These are phyloP conservation scores for Antigone vipio DNA, from an alignment of 2,113 vertebrate genomes.

Conservation along the genomic window DNA sequence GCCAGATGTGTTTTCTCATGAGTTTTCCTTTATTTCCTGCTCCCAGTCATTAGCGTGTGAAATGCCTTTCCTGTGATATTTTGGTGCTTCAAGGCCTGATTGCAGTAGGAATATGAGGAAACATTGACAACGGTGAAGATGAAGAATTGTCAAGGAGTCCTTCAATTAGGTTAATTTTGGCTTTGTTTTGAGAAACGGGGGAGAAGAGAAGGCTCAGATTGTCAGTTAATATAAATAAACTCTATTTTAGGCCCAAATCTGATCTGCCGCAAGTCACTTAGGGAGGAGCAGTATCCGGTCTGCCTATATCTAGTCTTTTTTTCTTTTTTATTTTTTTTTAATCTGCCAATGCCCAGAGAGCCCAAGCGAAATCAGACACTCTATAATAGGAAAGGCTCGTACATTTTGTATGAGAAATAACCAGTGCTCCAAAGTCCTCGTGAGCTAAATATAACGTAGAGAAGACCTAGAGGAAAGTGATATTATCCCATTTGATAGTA, in stretches of 20 bases:
- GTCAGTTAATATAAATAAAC: background rate
- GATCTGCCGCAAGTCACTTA: background rate
- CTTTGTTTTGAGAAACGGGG: background rate
- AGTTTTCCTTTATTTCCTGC: background rate
- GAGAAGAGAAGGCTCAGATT: background rate
- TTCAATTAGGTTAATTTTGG: background rate
- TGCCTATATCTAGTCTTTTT: background rate
- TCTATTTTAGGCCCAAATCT: background rate
- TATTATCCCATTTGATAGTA: background rate
- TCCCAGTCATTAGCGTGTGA: background rate
- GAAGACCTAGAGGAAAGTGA: background rate
- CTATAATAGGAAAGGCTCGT: background rate
- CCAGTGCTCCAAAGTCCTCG: background rate
- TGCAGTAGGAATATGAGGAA: background rate
- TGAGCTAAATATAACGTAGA: background rate
- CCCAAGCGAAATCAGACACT: background rate
- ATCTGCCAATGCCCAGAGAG: background rate
- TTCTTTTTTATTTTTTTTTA: background rate
- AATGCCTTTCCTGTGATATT: background rate
- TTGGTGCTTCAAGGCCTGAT: background rate
- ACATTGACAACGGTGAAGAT: background rate
- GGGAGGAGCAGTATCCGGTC: background rate
- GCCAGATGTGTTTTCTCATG: background rate
- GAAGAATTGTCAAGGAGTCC: background rate
- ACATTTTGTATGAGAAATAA: background rate